These are phyloP conservation scores for Cephalopterus ornatus DNA, from an alignment of 2,113 vertebrate genomes.

Conservation along the genomic window DNA sequence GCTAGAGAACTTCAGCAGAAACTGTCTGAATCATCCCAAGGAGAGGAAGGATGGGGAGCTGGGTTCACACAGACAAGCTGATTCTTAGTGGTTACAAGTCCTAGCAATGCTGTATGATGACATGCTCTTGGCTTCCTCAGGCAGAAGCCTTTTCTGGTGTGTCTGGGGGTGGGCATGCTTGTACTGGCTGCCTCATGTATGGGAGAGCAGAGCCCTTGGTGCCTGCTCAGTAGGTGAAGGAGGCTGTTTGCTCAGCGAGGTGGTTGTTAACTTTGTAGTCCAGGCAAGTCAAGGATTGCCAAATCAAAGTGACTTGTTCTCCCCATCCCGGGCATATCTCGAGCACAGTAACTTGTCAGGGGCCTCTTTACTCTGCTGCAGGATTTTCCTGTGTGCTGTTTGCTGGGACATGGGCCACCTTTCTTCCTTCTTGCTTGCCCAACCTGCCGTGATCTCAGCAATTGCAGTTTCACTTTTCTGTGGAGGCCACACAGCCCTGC, in stretches of 20 bases:
- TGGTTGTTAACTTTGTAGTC: not conserved
- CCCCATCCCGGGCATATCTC: not conserved
- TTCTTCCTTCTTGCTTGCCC: not conserved
- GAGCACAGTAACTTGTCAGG: not conserved
- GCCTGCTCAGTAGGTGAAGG: not conserved
- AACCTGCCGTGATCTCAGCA: not conserved
- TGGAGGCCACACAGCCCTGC: not conserved
- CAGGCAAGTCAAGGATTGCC: not conserved
- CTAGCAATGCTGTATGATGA: accelerated
- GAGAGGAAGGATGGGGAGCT: not conserved
- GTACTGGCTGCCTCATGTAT: not conserved
- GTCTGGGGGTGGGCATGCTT: not conserved
- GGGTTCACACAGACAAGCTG: not conserved
- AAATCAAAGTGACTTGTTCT: not conserved
- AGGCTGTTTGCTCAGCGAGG: not conserved
- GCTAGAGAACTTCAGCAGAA: not conserved
- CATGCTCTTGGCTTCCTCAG: not conserved
- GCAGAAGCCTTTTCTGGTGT: not conserved
- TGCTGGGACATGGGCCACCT: not conserved
- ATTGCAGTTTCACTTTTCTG: constrained; percentile 16
- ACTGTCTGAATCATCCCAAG: not conserved
- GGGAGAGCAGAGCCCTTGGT: not conserved
- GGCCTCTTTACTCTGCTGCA: not conserved
- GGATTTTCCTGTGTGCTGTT: not conserved
- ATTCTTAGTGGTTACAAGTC: not conserved